Base-by-base conservation (phyloP, 2,888 invertebrate species). In the Sisyra nigra region DNA sequence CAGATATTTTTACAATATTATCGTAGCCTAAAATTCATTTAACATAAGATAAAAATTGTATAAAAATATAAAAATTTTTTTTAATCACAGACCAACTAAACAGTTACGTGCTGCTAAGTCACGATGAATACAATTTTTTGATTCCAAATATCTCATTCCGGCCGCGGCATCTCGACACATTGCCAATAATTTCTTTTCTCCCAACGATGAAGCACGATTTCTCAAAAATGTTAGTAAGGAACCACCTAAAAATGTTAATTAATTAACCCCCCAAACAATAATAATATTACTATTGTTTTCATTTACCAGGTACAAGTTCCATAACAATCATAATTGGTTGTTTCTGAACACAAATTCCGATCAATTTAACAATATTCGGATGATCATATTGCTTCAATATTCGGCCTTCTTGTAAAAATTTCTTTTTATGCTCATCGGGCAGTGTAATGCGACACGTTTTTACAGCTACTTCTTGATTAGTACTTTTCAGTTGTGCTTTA, bases 271-370 rank as follows among this genome's bases (percentile, higher is more conserved):
- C n/a, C n/a, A n/a, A n/a, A n/a, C n/a, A n/a, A n/a, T n/a, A n/a
- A n/a, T n/a, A n/a, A n/a, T 24, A 24, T 24, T 24, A 5, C 3
- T 24, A 24, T 24, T 24, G 7, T 40, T 10, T 40, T 9, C 35
- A 35, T n/a, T 57, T 59, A 82, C 85, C 84, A 51, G 84, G 79
- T 37, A 94, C 94, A 47, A 92, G 72, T 67, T 97, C 97, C 96
- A 97, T 96, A 29, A 97, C 93, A 55, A 97, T 94, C 93, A 96
- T 94, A 45, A 97, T 93, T 0, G 97, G 97, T 55, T 94, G 93
- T 57, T 93, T 89, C 63, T 94, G 94, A 48, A 94, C 94, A 53
- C 94, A 96, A 53, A 97, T 94, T 19, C 97, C 97, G 52, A 94
- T 93, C 32, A 97, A 75, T 57, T 88, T 79, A 31, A 96, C 96